Percentiles rank a stretch among this genome's conserved stretches.
Evolutionary conservation across 2,797 vertebrate genomes (phyloP).

Genomic region (Pagetopsis macropterus): DNA sequence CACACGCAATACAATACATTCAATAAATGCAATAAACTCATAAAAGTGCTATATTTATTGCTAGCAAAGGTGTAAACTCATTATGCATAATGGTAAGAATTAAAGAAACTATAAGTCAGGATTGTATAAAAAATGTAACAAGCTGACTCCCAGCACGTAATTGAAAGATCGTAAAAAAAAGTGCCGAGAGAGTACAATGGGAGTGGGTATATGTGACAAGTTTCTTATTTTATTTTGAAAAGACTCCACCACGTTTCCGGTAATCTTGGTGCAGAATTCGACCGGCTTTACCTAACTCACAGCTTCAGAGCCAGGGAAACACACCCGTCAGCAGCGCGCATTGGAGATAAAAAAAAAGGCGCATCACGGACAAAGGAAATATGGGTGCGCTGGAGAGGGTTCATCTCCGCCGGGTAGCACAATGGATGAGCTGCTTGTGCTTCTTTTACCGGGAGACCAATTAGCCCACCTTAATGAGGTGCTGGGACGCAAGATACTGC

Average conservation of each 20-base stretch:
- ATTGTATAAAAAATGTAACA: background rate
- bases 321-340: slow-evolving; percentile 87
- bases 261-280: accelerated
- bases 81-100: background rate
- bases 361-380: slow-evolving; percentile 84
- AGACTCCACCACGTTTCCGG: slow-evolving; percentile 4
- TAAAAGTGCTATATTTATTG: too few species aligned
- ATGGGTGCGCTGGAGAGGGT: slow-evolving; percentile 82
- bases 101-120: background rate
- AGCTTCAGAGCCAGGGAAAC: slow-evolving; percentile 80
- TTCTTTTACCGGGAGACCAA: slow-evolving; percentile 74
- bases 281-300: slow-evolving; percentile 53
- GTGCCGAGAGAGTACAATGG: too few species aligned
- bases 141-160: accelerated
- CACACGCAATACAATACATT: too few species aligned
- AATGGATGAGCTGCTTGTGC: slow-evolving; percentile 73
- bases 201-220: background rate
- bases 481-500: slow-evolving; percentile 83
- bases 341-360: slow-evolving; percentile 66
- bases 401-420: slow-evolving; percentile 63
- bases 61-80: background rate
- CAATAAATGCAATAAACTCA: background rate
- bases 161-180: background rate
- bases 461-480: slow-evolving; percentile 85
- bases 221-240: slow-evolving; percentile 58